Evolutionary conservation across 1,140 invertebrate species (phyloP).

Genomic region (Euwallacea fornicatus): DNA sequence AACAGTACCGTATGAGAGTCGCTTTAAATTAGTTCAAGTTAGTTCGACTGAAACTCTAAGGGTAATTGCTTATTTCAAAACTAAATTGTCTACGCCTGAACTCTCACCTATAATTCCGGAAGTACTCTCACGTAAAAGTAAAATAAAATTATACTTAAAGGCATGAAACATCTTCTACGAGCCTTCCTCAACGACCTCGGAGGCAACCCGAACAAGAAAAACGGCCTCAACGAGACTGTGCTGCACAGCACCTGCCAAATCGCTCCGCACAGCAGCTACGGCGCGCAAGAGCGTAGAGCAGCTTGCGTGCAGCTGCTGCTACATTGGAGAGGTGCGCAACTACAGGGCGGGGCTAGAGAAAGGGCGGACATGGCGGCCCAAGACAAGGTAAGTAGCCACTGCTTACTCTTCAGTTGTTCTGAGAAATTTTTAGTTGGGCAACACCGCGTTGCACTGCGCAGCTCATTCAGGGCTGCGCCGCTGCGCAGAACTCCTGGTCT

Average conservation of each 20-base stretch:
- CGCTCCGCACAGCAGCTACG: slow-evolving; percentile 56
- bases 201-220: slow-evolving; percentile 72
- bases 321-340: slow-evolving; percentile 62
- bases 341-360: slow-evolving; percentile 61
- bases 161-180: slow-evolving; percentile 62
- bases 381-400: slow-evolving; percentile 60
- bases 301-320: slow-evolving; percentile 65
- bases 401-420: not conserved
- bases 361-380: slow-evolving; percentile 62
- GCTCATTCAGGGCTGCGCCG: slow-evolving; percentile 65
- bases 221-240: slow-evolving; percentile 65
- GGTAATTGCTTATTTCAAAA: too few relatives aligned
- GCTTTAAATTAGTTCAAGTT: too few relatives aligned
- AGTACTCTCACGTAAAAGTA: too few relatives aligned
- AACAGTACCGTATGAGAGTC: too few relatives aligned
- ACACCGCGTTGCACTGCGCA: slow-evolving; percentile 70
- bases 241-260: slow-evolving; percentile 67
- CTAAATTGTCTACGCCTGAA: too few relatives aligned
- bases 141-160: slow-evolving; percentile 38
- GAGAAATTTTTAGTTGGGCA: slow-evolving; percentile 59
- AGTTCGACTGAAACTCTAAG: too few relatives aligned
- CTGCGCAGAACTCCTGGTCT: slow-evolving; percentile 67
- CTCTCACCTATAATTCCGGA: too few relatives aligned
- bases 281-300: slow-evolving; percentile 62
- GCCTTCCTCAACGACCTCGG: slow-evolving; percentile 68